These are phyloP conservation scores for Xiphophorus maculatus DNA, from an alignment of 2,113 vertebrate genomes.

Conservation along the genomic window DNA sequence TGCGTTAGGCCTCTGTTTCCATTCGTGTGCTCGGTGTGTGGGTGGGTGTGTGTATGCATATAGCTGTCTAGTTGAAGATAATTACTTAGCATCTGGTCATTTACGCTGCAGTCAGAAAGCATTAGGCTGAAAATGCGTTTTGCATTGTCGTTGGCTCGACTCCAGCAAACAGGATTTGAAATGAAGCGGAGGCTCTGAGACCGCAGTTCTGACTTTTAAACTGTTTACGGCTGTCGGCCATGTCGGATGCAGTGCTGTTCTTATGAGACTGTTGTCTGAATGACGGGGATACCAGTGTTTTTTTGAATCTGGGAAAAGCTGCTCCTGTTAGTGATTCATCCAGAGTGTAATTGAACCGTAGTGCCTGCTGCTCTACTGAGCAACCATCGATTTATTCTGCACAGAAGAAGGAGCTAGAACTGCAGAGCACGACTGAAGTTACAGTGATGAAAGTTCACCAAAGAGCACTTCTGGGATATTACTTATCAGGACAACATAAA, in stretches of 20 bases:
- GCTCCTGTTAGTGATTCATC: background rate
- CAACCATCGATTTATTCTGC: background rate
- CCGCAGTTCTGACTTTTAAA: slow-evolving; percentile 23
- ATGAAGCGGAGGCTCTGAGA: background rate
- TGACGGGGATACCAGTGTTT: background rate
- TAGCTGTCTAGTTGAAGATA: slow-evolving; percentile 35
- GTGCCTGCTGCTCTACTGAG: background rate
- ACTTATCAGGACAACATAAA: background rate
- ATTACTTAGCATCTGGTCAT: slow-evolving; percentile 55
- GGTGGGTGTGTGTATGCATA: background rate
- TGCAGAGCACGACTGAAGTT: background rate
- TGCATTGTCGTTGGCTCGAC: slow-evolving; percentile 13
- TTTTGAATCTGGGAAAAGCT: background rate
- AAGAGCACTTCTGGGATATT: background rate
- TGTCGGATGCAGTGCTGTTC: background rate
- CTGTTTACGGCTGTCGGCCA: slow-evolving; percentile 9
- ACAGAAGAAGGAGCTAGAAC: background rate
- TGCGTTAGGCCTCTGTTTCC: background rate
- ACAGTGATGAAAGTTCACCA: background rate
- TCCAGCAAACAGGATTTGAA: slow-evolving; percentile 34
- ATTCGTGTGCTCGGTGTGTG: too few relatives aligned
- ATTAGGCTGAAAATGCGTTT: slow-evolving; percentile 45
- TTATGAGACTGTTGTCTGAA: background rate
- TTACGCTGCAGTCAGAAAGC: slow-evolving; percentile 37
- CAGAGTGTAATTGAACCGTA: background rate